These are phyloP conservation scores for Ranitomeya variabilis DNA, from an alignment of 2,113 vertebrate species.

Conservation along the genomic window DNA sequence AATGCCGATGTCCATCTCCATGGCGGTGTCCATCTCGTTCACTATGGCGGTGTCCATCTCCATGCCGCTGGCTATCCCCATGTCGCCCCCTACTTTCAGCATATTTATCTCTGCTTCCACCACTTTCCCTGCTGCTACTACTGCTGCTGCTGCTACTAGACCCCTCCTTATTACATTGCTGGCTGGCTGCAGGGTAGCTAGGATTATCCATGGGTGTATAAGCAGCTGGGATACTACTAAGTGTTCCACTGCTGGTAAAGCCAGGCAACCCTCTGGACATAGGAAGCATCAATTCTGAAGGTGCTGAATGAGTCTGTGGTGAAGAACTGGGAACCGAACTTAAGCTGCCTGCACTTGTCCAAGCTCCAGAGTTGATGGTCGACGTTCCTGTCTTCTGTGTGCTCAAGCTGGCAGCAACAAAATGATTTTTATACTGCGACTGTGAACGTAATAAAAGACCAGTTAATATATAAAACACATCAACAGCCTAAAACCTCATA, in stretches of 20 bases:
- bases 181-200: constrained; percentile 64
- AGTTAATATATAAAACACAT: neutral
- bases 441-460: constrained; percentile 61
- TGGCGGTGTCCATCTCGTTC: constrained; percentile 64
- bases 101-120: constrained; percentile 68
- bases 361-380: constrained; percentile 84
- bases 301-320: constrained; percentile 54
- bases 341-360: constrained; percentile 97
- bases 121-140: constrained; percentile 62
- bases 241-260: constrained; percentile 69
- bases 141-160: constrained; percentile 60
- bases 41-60: constrained; percentile 67
- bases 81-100: constrained; percentile 63
- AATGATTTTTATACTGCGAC: constrained; percentile 98
- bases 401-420: constrained; percentile 89
- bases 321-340: constrained; percentile 86
- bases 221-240: constrained; percentile 75
- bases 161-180: constrained; percentile 68
- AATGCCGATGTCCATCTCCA: constrained; percentile 47
- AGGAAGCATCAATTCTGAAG: neutral
- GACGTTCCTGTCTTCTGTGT: constrained; percentile 88
- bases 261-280: constrained; percentile 66
- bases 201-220: constrained; percentile 69
- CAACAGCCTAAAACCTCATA: neutral
- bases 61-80: constrained; percentile 71